Evolutionary conservation across 2,113 vertebrate species (phyloP).

Genomic region (Chionodraco myersi): DNA sequence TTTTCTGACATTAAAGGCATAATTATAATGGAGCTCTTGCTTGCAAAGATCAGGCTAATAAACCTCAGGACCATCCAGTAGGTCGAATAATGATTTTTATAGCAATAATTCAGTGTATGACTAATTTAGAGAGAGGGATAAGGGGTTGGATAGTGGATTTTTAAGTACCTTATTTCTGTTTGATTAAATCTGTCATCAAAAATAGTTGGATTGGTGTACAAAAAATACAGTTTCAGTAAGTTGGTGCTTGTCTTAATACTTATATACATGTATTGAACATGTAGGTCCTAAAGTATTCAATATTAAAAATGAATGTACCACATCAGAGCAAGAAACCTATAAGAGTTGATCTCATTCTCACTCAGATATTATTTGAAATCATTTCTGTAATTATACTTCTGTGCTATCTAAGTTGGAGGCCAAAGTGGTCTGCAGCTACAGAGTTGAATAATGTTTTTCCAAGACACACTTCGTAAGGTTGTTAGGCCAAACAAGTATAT

Average conservation of each 20-base stretch:
- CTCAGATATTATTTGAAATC: no score
- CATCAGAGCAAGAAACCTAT: no score
- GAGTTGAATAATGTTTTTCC: neutral
- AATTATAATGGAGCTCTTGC: constrained; percentile 50
- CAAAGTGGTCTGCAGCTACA: neutral
- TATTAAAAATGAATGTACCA: neutral
- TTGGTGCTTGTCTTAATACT: neutral
- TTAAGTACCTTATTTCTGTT: neutral
- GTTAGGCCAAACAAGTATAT: neutral
- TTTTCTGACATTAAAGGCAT: constrained; percentile 60
- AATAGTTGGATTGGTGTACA: neutral
- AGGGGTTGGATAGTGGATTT: neutral
- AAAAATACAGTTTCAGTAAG: neutral
- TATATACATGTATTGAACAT: neutral
- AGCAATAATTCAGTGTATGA: constrained; percentile 24
- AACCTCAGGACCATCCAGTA: constrained; percentile 26
- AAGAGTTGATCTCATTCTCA: no score
- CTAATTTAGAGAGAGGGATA: constrained; percentile 3
- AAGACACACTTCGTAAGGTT: neutral
- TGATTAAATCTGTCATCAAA: neutral
- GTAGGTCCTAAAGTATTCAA: neutral
- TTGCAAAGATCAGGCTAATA: constrained; percentile 39
- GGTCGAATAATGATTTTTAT: constrained; percentile 43
- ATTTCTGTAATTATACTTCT: neutral
- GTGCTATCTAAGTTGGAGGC: neutral